phyloP scores from a whole-genome alignment of 2,797 vertebrate genomes.

The Lithobates pipiens region DNA sequence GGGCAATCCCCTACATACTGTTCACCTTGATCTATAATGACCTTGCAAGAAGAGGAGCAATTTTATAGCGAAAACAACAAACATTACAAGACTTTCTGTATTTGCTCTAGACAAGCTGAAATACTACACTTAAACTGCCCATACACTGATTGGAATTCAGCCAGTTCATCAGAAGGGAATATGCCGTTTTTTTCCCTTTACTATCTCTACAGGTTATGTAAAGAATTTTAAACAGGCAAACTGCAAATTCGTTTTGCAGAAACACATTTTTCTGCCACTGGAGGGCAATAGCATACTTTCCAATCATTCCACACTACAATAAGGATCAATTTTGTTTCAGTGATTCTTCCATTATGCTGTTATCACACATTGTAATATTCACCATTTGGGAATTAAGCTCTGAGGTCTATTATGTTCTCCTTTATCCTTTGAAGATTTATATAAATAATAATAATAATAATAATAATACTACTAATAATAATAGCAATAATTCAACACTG shows the following conservation, averaged over 20 bases:
- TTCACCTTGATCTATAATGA: no score
- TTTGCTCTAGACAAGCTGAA: no score
- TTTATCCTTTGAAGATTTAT: conserved; percentile 17
- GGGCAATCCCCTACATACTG: no score
- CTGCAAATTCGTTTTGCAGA: neutral
- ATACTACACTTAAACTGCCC: no score
- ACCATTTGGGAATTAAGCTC: neutral
- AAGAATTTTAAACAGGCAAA: no score
- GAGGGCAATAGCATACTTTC: conserved; percentile 34
- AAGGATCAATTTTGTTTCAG: neutral
- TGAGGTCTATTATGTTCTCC: neutral
- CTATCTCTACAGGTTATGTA: no score
- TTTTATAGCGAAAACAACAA: no score
- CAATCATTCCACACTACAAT: neutral
- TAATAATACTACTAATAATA: neutral
- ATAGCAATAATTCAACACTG: neutral
- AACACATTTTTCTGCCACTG: conserved; percentile 1
- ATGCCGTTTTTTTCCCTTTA: no score
- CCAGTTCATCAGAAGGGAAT: no score
- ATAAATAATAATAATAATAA: conserved; percentile 19
- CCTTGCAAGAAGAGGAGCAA: no score
- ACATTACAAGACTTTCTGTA: no score
- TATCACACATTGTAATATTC: conserved; percentile 8
- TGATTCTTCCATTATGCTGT: neutral
- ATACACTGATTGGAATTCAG: no score